phyloP scores from a whole-genome alignment of 1,140 invertebrate species.

The Contarinia nasturtii region DNA sequence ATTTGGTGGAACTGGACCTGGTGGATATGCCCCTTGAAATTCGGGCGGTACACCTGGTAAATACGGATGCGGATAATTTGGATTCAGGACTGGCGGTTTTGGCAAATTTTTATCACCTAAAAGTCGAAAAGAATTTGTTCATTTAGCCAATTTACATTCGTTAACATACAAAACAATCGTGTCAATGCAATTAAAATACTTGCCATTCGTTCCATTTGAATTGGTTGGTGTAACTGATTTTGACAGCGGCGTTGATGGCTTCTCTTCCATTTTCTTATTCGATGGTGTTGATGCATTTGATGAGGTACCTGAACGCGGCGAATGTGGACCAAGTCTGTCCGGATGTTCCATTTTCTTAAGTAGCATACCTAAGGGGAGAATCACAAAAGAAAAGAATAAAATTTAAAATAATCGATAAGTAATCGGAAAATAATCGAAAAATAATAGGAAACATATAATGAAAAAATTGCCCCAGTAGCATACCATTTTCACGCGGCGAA shows the following conservation, averaged over 20 bases:
- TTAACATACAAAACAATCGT: background rate
- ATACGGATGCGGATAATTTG: constrained; percentile 15
- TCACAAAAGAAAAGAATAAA: no score
- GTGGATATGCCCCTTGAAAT: constrained; percentile 28
- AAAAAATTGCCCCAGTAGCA: constrained; percentile 12
- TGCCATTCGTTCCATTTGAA: constrained; percentile 7
- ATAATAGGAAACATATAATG: no score
- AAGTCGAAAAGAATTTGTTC: constrained; percentile 6
- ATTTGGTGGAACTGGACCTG: constrained; percentile 23
- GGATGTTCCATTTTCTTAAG: constrained; percentile 25
- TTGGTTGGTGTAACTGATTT: constrained; percentile 71
- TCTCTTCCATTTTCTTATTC: constrained; percentile 50
- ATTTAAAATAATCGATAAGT: no score
- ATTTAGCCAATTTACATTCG: background rate
- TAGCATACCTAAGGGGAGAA: no score
- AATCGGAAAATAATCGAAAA: no score
- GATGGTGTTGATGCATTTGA: constrained; percentile 62
- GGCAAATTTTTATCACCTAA: constrained; percentile 31
- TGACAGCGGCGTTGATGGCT: constrained; percentile 73
- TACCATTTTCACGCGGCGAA: constrained; percentile 63
- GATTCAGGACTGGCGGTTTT: constrained; percentile 31
- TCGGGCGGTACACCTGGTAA: constrained; percentile 25
- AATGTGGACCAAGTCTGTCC: constrained; percentile 27
- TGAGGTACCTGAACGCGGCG: constrained; percentile 52
- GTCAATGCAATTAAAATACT: background rate